phyloP scores from a whole-genome alignment of 2,113 vertebrate species.

The Myiozetetes cayanensis region DNA sequence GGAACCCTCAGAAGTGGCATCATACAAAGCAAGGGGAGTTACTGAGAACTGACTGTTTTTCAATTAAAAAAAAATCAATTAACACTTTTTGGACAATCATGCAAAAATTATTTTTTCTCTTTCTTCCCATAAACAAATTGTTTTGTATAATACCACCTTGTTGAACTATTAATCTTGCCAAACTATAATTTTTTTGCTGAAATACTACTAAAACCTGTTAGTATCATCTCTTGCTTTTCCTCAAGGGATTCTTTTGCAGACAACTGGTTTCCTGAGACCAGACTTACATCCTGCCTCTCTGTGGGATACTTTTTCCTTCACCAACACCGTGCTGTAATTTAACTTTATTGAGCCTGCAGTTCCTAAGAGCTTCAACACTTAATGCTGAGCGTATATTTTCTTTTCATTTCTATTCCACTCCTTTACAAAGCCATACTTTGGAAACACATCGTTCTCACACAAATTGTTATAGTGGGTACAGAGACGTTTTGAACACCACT shows the following conservation, averaged over 20 bases:
- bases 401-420: neutral
- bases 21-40: neutral
- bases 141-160: neutral
- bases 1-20: fast-evolving
- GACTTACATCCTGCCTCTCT: neutral
- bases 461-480: neutral
- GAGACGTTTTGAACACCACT: neutral
- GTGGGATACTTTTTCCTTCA: slow-evolving; percentile 1
- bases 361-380: neutral
- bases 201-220: neutral
- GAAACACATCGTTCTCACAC: neutral
- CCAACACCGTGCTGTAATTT: neutral
- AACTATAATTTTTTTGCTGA: neutral
- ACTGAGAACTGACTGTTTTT: neutral
- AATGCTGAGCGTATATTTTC: neutral
- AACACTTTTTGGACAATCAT: neutral
- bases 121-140: neutral
- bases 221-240: neutral
- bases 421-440: neutral
- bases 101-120: neutral
- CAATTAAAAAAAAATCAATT: neutral
- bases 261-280: neutral
- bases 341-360: neutral
- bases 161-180: neutral
- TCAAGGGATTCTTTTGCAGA: neutral